Evolutionary conservation across 1,140 invertebrate genomes (phyloP).

Genomic region (Bombus sibiricus): DNA sequence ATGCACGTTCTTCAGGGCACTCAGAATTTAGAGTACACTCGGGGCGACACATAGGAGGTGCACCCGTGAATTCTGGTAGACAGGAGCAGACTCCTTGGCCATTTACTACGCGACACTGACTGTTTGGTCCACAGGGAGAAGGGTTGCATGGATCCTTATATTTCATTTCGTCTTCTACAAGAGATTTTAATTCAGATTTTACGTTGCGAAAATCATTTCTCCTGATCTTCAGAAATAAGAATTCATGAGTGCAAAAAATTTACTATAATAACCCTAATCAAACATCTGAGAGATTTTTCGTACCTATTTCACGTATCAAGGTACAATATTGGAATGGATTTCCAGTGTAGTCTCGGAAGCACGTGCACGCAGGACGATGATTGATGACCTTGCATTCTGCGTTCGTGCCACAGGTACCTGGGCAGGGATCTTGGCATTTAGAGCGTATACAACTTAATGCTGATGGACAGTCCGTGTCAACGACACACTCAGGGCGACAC

Average conservation of each 20-base stretch:
- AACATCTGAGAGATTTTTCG: too few relatives aligned
- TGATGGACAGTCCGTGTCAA: slow-evolving; percentile 86
- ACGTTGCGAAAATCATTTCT: too few relatives aligned
- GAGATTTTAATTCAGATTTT: slow-evolving; percentile 1
- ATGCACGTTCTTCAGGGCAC: slow-evolving; percentile 80
- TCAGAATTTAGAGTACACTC: slow-evolving; percentile 82
- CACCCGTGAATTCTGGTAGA: slow-evolving; percentile 83
- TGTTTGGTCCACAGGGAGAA: slow-evolving; percentile 88
- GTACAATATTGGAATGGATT: too few relatives aligned
- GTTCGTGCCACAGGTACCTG: too few relatives aligned
- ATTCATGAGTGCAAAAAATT: too few relatives aligned
- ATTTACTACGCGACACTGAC: slow-evolving; percentile 86
- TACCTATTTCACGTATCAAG: too few relatives aligned
- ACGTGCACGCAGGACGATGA: too few relatives aligned
- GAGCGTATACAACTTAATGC: slow-evolving; percentile 85
- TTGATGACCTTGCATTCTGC: too few relatives aligned
- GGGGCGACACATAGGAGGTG: slow-evolving; percentile 78
- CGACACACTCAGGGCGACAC: slow-evolving; percentile 89
- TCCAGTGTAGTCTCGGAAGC: slow-evolving; percentile 79
- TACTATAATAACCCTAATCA: too few relatives aligned
- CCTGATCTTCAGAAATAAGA: too few relatives aligned
- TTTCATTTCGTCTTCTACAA: slow-evolving; percentile 32
- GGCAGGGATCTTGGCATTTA: slow-evolving; percentile 22
- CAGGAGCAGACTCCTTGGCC: slow-evolving; percentile 84
- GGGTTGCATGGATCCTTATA: slow-evolving; percentile 84